Conservation (phyloP, 2,113 vertebrate species). For the Phasianus colchicus region DNA sequence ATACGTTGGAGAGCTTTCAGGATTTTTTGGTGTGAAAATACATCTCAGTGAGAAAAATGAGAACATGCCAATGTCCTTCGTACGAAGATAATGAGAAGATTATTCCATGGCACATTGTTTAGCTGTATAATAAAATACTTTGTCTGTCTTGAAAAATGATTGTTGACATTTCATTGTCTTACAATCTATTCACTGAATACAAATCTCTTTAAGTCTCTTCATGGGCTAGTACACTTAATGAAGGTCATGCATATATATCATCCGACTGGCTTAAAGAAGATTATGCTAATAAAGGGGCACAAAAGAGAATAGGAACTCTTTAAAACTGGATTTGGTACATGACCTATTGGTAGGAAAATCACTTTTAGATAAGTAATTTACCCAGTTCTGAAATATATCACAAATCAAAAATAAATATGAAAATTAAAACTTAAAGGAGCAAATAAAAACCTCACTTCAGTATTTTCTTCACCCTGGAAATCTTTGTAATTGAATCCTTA, state of each 20-base stretch:
- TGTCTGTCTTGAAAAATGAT: conserved; percentile 56
- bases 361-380: not conserved
- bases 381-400: not conserved
- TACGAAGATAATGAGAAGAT: not conserved
- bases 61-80: not conserved
- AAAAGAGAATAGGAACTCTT: not conserved
- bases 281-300: not conserved
- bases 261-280: conserved; percentile 1
- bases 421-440: not conserved
- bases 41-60: not conserved
- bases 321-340: not conserved
- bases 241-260: not conserved
- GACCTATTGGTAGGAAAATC: not conserved
- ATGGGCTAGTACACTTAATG: conserved; percentile 51
- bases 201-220: conserved; percentile 44
- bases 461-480: not conserved
- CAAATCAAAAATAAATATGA: not conserved
- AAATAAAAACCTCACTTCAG: not conserved
- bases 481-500: not conserved
- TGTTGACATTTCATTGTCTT: conserved; percentile 42
- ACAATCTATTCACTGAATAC: conserved; percentile 60
- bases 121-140: conserved; percentile 33
- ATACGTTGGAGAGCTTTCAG: not conserved
- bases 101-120: not conserved
- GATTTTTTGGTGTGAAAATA: not conserved